Base-by-base conservation (phyloP, 2,797 vertebrate species). In the Chrosomus eos region DNA sequence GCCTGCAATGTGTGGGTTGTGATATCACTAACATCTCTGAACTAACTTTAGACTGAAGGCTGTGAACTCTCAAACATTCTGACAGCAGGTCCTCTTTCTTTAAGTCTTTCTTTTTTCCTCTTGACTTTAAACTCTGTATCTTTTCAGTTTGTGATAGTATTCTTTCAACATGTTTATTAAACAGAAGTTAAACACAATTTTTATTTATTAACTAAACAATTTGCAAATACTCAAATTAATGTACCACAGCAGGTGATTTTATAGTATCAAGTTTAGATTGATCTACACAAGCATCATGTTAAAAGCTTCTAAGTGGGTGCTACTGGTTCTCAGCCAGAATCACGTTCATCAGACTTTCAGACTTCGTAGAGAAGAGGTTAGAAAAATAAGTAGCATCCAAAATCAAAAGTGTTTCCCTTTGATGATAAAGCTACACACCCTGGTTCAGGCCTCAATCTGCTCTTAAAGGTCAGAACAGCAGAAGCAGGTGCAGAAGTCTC, bases 1-100 rank as follows among this genome's bases (percentile, higher is more conserved):
- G 0, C 1, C n/a, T 11, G 3, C 60, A 64, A 1, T 0, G 0
- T 58, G 53, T 58, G 55, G 1, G 1, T 58, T n/a, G 19, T 53
- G 18, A 53, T 7, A 43, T 43, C 43, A 43, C 40, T 11, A 5
- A 5, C 13, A 31, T 3, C 26, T 64, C 60, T 64, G 26, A 64
- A 31, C 5, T 5, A 6, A 28, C 5, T 62, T 62, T 16, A 62
- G 13, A 64, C 5, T 64, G 13, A 64, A 28, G 26, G 4, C 55
- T 67, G 64, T 36, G 31, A 67, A 36, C 26, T 31, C 9, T 33
- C 8, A 19, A 18, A 21, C 31, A 67, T 67, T 67, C 64, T 33
- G 64, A 36, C 7, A 5, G 3, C 64, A 67, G 4, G 36, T 31
- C 2, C 26, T 31, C 62, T 64, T 67, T 67, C 18, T 67, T 67